Evolutionary conservation across 2,888 invertebrate genomes (phyloP).

Genomic region (Tuta absoluta): DNA sequence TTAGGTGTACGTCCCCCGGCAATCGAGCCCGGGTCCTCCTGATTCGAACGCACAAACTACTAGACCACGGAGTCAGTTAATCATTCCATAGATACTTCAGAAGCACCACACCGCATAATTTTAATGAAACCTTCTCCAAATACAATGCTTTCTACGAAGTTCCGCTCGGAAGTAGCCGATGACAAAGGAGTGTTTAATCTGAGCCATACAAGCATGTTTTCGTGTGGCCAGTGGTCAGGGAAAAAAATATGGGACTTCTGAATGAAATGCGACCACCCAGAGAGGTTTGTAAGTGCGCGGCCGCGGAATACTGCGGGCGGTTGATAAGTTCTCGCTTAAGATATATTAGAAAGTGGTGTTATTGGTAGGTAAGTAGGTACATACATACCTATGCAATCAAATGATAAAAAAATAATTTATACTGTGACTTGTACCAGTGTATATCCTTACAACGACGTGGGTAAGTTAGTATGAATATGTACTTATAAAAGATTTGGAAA

Average conservation of each 20-base stretch:
- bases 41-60: no score
- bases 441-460: no score
- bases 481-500: no score
- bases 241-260: conserved; percentile 53
- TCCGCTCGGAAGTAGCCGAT: conserved; percentile 72
- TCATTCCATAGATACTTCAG: neutral
- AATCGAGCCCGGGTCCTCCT: no score
- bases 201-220: conserved; percentile 30
- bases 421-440: no score
- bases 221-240: conserved; percentile 22
- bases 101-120: conserved; percentile 1
- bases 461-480: no score
- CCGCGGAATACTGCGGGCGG: conserved; percentile 25
- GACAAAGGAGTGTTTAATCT: conserved; percentile 38
- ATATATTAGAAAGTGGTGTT: neutral
- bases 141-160: conserved; percentile 45
- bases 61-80: neutral
- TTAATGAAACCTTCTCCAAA: conserved; percentile 25
- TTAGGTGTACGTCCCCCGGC: no score
- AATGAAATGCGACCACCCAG: conserved; percentile 73
- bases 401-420: no score
- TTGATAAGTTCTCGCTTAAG: conserved; percentile 20
- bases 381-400: no score
- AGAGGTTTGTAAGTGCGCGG: conserved; percentile 56
- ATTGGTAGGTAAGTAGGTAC: neutral